Evolutionary conservation across 1,140 invertebrate genomes (phyloP).

Genomic region (Drosophila lini): DNA sequence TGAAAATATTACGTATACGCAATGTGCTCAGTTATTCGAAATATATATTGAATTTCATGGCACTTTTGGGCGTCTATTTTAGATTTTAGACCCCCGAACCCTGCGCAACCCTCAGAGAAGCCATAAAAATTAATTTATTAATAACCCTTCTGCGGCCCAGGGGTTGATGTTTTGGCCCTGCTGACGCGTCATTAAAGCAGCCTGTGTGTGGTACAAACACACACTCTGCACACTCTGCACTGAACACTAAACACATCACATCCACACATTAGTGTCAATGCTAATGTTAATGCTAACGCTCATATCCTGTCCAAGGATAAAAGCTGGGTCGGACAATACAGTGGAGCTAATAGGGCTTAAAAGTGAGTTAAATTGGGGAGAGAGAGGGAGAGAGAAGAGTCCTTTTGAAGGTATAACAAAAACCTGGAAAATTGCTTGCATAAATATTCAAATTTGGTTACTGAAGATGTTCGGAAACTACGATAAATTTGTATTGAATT

Average conservation of each 20-base stretch:
- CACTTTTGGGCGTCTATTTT: slow-evolving; percentile 46
- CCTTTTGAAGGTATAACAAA: not conserved
- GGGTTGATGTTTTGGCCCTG: slow-evolving; percentile 17
- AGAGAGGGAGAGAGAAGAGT: too few relatives aligned
- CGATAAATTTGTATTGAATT: too few relatives aligned
- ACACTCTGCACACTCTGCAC: not conserved
- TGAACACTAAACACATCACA: slow-evolving; percentile 21
- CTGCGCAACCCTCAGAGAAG: not conserved
- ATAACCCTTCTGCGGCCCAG: slow-evolving; percentile 64
- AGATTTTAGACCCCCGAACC: slow-evolving; percentile 7
- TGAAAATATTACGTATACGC: slow-evolving; percentile 44
- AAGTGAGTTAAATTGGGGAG: not conserved
- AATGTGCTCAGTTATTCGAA: slow-evolving; percentile 23
- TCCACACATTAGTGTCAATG: slow-evolving; percentile 56
- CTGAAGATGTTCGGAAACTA: too few relatives aligned
- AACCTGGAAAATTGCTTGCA: too few relatives aligned
- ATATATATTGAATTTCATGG: slow-evolving; percentile 56
- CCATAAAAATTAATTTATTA: slow-evolving; percentile 75
- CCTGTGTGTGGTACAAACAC: slow-evolving; percentile 51
- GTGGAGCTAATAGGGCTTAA: not conserved
- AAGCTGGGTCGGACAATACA: not conserved
- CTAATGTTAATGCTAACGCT: slow-evolving; percentile 65
- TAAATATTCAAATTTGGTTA: too few relatives aligned
- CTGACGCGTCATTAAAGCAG: slow-evolving; percentile 64
- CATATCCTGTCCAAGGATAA: slow-evolving; percentile 56